Evolutionary conservation across 2,113 vertebrate genomes (phyloP), one percentile per base, ranked within the genome.

Genomic region (Zapornia atra): DNA sequence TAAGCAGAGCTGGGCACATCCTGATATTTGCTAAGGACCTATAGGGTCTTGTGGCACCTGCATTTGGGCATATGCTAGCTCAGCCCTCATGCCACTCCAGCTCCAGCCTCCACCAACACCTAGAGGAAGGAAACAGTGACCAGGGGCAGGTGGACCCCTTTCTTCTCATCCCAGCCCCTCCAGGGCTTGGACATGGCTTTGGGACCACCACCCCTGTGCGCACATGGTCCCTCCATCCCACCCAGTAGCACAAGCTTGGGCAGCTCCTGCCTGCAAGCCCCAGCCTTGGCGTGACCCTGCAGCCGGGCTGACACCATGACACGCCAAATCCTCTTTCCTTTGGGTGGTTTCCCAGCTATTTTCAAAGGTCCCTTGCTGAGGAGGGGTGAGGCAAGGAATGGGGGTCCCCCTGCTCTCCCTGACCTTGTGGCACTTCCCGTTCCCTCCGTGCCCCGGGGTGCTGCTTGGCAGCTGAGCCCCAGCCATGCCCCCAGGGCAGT

Each of bases 81-180:
- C 50, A 81, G 26, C 19, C 40, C 11, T 81, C 5, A 0, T 48
- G 38, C 46, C 46, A 61, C 15, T 9, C 36, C 31, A 59, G 18
- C n/a, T 75, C 28, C n/a, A 64, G 10, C 33, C 65, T 79, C 34
- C 63, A 15, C 4, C 13, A 85, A 34, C 0, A 1, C 15, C 36
- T 0, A 0, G 8, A 71, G 11, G 36, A 75, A 68, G 20, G 48
- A 85, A 2, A 4, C 29, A 61, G 75, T 72, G 65, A 68, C 42
- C 26, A 82, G 0, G 0, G 40, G 5, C 31, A 21, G 1, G 10
- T 68, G 24, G 33, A 68, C 9, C 6, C 7, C 15, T 56, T 82
- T 61, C 64, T 60, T 85, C 51, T 87, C 21, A 75, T 42, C 33
- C 31, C 53, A 82, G 34, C 5, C 42, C 21, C 51, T 90, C 54